These are phyloP conservation scores for Plecotus auritus DNA, from an alignment of 2,113 vertebrate species.

Conservation along the genomic window DNA sequence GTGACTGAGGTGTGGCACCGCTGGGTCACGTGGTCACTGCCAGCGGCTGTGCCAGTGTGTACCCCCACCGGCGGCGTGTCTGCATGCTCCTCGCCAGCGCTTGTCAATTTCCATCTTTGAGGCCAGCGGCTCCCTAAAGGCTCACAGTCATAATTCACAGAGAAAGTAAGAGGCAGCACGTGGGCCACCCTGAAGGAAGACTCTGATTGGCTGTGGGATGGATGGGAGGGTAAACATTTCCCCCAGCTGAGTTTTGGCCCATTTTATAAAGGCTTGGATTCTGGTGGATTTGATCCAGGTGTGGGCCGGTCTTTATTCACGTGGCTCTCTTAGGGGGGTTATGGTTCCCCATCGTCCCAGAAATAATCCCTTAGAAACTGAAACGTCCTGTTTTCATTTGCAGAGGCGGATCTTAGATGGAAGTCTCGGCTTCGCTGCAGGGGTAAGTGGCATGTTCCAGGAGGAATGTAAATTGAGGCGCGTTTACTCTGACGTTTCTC, in stretches of 20 bases:
- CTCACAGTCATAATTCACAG: background rate
- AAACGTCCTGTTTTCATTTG: slow-evolving; percentile 57
- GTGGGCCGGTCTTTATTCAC: background rate
- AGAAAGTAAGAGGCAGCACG: background rate
- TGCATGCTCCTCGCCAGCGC: accelerated
- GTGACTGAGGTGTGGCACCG: background rate
- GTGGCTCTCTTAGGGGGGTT: background rate
- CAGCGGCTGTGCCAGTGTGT: background rate
- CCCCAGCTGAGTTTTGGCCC: background rate
- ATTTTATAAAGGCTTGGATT: background rate
- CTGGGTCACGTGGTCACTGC: background rate
- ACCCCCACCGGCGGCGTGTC: background rate
- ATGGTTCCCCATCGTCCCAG: background rate
- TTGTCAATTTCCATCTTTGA: background rate
- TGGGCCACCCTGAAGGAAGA: accelerated
- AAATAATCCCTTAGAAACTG: background rate
- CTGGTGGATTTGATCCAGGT: background rate
- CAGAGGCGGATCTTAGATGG: slow-evolving; percentile 95
- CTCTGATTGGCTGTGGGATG: background rate
- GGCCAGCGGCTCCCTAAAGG: background rate
- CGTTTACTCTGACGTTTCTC: background rate
- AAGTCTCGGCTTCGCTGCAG: slow-evolving; percentile 96
- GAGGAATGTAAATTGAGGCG: background rate
- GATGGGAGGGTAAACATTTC: background rate
- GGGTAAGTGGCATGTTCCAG: slow-evolving; percentile 84